These are phyloP conservation scores for Hapalemur alaotrensis DNA, from an alignment of 2,797 vertebrate species.

Conservation along the genomic window DNA sequence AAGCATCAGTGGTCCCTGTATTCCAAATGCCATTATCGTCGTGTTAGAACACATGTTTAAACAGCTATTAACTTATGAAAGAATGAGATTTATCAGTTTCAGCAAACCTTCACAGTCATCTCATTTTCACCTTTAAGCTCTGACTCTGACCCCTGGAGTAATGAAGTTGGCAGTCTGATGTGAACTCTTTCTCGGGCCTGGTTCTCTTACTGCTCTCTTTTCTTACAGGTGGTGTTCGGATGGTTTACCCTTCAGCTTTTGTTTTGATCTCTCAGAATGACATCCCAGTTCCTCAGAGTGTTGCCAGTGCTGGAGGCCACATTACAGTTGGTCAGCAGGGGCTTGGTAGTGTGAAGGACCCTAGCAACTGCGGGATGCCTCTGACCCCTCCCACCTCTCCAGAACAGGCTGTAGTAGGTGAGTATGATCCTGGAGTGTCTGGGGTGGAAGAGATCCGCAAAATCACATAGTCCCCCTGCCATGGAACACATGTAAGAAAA, in stretches of 20 bases:
- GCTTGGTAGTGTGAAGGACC: conserved; percentile 91
- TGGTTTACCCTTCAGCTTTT: conserved; percentile 98
- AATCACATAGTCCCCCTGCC: neutral
- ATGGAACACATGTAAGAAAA: neutral
- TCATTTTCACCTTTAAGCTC: conserved; percentile 8
- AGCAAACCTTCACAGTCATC: neutral
- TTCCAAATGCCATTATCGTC: conserved; percentile 77
- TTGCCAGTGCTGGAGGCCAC: conserved; percentile 85
- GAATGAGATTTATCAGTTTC: neutral
- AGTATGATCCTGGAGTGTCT: neutral
- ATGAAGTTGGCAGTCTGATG: neutral
- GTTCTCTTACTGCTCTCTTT: neutral
- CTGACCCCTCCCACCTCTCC: conserved; percentile 97
- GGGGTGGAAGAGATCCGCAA: neutral
- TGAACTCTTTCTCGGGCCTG: neutral
- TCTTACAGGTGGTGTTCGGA: conserved; percentile 93
- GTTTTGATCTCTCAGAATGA: conserved; percentile 97
- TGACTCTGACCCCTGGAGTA: neutral
- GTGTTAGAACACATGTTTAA: conserved; percentile 55
- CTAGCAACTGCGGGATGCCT: conserved; percentile 93
- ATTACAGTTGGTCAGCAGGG: conserved; percentile 83
- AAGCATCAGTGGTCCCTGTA: conserved; percentile 76
- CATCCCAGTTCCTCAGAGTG: conserved; percentile 91
- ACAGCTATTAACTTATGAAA: conserved; percentile 54
- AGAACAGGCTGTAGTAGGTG: conserved; percentile 93